These are phyloP conservation scores for Recurvirostra avosetta DNA, from an alignment of 2,113 vertebrate species.

Conservation along the genomic window DNA sequence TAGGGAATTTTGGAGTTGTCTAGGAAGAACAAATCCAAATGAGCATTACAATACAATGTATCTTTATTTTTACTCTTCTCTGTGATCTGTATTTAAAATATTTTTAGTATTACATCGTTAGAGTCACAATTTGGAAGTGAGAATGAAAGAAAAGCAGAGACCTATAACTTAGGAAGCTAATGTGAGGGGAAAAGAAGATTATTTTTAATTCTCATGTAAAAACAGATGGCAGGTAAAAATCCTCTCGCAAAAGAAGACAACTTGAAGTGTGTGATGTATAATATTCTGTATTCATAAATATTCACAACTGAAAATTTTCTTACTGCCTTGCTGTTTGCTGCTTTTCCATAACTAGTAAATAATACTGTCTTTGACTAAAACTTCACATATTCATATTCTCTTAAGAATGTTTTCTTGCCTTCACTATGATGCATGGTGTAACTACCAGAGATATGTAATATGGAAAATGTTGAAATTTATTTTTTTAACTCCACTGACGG, in stretches of 20 bases:
- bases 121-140: not conserved
- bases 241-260: not conserved
- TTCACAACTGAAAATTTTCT: not conserved
- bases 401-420: not conserved
- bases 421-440: not conserved
- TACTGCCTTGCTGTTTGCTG: not conserved
- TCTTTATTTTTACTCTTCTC: not conserved
- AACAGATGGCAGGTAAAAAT: not conserved
- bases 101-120: not conserved
- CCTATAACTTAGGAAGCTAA: not conserved
- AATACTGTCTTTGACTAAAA: not conserved
- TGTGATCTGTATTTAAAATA: not conserved
- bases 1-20: not conserved
- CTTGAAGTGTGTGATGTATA: not conserved
- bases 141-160: not conserved
- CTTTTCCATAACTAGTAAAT: not conserved
- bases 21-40: not conserved
- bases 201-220: not conserved
- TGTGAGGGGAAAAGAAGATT: not conserved
- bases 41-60: not conserved
- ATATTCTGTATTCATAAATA: not conserved
- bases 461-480: not conserved
- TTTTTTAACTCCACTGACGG: not conserved
- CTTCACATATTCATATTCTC: not conserved
- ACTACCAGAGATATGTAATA: not conserved